Evolutionary conservation across 2,888 invertebrate genomes (phyloP).

Genomic region (Drosophila lutescens): DNA sequence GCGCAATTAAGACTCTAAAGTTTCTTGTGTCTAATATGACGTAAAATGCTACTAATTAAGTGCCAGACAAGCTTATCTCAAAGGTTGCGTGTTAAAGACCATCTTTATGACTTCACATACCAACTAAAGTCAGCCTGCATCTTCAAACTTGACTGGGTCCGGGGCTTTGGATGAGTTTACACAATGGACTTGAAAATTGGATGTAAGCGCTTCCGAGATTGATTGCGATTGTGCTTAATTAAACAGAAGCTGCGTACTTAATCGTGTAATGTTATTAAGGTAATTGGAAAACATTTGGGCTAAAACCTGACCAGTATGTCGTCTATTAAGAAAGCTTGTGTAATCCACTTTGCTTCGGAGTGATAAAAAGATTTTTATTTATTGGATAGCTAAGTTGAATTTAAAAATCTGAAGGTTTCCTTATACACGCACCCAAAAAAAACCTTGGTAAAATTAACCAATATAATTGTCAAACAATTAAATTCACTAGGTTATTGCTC

Average conservation of each 20-base stretch:
- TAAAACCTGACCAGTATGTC: not conserved
- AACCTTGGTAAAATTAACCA: too few relatives aligned
- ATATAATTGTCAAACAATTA: too few relatives aligned
- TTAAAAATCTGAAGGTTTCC: not conserved
- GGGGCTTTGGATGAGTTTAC: not conserved
- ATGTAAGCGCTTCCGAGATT: not conserved
- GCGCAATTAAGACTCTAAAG: not conserved
- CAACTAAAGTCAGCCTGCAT: not conserved
- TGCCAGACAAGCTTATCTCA: constrained; percentile 5
- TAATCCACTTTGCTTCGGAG: not conserved
- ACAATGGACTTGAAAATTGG: constrained; percentile 4
- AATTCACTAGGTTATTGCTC: too few relatives aligned
- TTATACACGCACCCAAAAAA: too few relatives aligned
- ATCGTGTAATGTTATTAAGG: not conserved
- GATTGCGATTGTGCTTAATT: constrained; percentile 4
- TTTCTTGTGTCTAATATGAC: not conserved
- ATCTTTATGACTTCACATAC: not conserved
- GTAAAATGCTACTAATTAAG: constrained; percentile 3
- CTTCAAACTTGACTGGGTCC: not conserved
- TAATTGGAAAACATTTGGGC: not conserved
- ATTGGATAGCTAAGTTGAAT: not conserved
- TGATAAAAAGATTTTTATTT: too few relatives aligned
- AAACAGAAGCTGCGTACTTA: not conserved
- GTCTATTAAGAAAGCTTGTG: not conserved
- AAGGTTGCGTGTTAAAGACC: not conserved